These are phyloP conservation scores for Eueides isabella DNA, from an alignment of 1,140 invertebrate species.

Conservation along the genomic window DNA sequence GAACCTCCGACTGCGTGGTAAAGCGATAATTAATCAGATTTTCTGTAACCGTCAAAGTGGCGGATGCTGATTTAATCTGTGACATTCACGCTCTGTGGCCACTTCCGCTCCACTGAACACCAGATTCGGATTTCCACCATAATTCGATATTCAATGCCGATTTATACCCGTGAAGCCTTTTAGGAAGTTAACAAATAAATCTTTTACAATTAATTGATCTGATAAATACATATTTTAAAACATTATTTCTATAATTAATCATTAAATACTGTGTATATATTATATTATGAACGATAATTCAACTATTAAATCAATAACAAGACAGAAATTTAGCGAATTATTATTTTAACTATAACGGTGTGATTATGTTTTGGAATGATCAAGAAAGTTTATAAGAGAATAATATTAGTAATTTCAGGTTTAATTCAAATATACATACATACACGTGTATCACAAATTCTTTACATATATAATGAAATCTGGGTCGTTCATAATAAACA, in stretches of 20 bases:
- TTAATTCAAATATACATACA: neutral
- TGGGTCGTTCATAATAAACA: neutral
- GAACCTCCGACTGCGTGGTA: slow-evolving; percentile 9
- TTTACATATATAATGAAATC: neutral
- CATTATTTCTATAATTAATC: neutral
- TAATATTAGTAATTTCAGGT: neutral
- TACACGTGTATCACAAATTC: neutral
- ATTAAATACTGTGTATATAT: too few relatives aligned
- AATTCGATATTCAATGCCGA: slow-evolving; percentile 49
- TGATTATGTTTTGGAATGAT: neutral
- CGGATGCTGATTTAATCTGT: slow-evolving; percentile 49
- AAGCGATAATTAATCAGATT: slow-evolving; percentile 45
- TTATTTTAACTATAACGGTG: neutral
- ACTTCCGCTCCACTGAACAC: slow-evolving; percentile 45
- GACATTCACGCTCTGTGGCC: slow-evolving; percentile 59
- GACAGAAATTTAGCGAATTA: neutral
- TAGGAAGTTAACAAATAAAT: neutral
- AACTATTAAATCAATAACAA: too few relatives aligned
- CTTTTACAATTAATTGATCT: neutral
- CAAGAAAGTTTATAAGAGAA: neutral
- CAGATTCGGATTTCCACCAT: slow-evolving; percentile 54
- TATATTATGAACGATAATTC: too few relatives aligned
- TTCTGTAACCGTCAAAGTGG: slow-evolving; percentile 40
- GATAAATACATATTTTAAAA: neutral
- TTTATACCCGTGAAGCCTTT: slow-evolving; percentile 27